Conservation (phyloP, 2,888 invertebrate species). For the Tubiluchus corallicola region DNA sequence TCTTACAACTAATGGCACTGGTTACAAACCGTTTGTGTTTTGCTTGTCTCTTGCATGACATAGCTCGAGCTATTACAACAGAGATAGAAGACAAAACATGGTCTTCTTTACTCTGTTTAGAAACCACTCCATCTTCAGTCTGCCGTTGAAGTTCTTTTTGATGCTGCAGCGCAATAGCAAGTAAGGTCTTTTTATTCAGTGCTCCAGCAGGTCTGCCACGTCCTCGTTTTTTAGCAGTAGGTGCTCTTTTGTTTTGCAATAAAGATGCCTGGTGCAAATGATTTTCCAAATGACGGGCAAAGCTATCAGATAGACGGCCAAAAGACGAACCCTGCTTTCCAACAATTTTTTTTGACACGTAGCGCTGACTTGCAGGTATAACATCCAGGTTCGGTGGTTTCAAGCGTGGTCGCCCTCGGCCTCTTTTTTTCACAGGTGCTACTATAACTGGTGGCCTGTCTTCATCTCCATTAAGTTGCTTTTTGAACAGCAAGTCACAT, state of each 20-base stretch:
- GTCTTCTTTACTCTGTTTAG: no score
- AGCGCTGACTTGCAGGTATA: background rate
- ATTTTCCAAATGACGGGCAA: background rate
- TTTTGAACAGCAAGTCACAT: no score
- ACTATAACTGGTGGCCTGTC: background rate
- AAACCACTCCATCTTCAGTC: no score
- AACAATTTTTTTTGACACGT: background rate
- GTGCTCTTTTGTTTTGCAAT: background rate
- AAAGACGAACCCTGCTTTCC: background rate
- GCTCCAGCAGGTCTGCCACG: background rate
- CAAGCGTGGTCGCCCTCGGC: background rate
- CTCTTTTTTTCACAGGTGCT: background rate
- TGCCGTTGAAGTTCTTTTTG: background rate
- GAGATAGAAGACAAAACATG: no score
- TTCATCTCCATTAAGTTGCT: no score
- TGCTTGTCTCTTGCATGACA: no score
- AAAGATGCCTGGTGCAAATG: background rate
- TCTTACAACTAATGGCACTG: background rate
- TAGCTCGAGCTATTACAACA: background rate
- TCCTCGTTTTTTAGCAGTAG: background rate
- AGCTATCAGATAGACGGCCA: background rate
- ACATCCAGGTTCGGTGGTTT: background rate
- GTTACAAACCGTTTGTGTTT: background rate
- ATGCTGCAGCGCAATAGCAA: background rate
- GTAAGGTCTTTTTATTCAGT: background rate